Base-by-base conservation (phyloP, 2,797 vertebrate genomes). In the Merluccius polli region DNA sequence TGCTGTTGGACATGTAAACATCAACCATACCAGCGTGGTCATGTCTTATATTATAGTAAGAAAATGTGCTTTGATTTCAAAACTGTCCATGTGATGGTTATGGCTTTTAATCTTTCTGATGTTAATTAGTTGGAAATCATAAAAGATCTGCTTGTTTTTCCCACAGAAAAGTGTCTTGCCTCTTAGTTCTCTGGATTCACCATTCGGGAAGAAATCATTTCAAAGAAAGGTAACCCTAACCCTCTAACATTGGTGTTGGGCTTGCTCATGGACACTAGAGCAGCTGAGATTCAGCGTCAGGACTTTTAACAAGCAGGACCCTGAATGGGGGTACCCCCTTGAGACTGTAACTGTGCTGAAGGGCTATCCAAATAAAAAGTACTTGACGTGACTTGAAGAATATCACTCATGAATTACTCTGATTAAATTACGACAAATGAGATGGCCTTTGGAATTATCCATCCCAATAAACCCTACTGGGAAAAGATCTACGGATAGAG, bases 341-440 rank as follows among this genome's bases (percentile, higher is more conserved):
- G 9, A 32, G 21, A 38, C 36, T 63, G 65, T 69, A n/a, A n/a
- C n/a, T n/a, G 13, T 33, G n/a, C 71, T 48, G 72, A 67, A 75
- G 44, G 73, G 69, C 59, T 35, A 38, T 32, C 72, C 77, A 38
- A 38, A 38, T 76, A 75, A 83, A 85, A 36, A 71, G 78, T 87
- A 75, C 82, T 75, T 77, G 82, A 76, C 52, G 30, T 30, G 38
- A 52, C 84, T 83, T 76, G 35, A 75, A 85, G 84, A 75, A 79
- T 84, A 68, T 76, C 78, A 78, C 59, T 68, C 71, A 80, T 83
- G 87, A 35, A 85, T 80, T 88, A 78, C 82, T 75, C 27, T 80
- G 84, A 88, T 90, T 82, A 6, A 71, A 73, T 91, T 92, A 87
- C 83, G 68, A 27, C 77, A 63, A 77, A 77, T 71, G 77, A 77